Percentiles rank a stretch among this genome's conserved stretches.
These are phyloP conservation scores for Manacus vitellinus DNA, from an alignment of 2,113 vertebrate genomes.

Conservation along the genomic window DNA sequence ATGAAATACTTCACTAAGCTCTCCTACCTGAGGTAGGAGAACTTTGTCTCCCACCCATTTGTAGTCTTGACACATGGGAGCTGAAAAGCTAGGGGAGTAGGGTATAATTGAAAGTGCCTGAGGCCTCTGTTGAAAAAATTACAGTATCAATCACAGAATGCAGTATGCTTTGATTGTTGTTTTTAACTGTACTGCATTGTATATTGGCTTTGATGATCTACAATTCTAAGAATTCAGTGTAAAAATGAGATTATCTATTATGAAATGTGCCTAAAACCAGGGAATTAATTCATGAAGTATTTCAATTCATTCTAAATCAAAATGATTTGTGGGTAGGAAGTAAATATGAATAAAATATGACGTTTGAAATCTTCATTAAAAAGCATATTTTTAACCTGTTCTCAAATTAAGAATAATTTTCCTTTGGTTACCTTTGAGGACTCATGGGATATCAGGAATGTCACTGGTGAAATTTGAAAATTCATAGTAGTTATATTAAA, in stretches of 20 bases:
- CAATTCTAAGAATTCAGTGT: background rate
- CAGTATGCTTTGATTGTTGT: background rate
- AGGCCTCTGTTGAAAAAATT: constrained; percentile 3
- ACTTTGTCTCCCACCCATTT: background rate
- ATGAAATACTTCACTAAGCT: background rate
- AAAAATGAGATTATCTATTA: background rate
- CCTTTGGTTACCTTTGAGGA: constrained; percentile 8
- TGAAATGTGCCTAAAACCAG: background rate
- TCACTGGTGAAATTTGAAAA: background rate
- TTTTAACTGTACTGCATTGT: background rate
- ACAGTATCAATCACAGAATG: constrained; percentile 19
- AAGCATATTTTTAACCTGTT: background rate
- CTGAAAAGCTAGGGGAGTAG: background rate
- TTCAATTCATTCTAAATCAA: background rate
- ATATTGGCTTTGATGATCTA: background rate
- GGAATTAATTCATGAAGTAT: background rate
- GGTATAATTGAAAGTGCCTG: constrained; percentile 4
- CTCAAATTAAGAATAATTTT: constrained; percentile 18
- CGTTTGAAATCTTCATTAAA: constrained; percentile 8
- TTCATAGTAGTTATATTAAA: background rate
- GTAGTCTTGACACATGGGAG: background rate
- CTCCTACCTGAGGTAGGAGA: background rate
- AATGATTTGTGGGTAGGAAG: background rate
- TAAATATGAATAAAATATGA: constrained; percentile 3
- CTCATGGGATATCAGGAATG: background rate